A percentile compares a stretch with the other conserved stretches of the same genome.
phyloP scores from a whole-genome alignment of 2,888 invertebrate genomes.

The Habrosyne pyritoides region DNA sequence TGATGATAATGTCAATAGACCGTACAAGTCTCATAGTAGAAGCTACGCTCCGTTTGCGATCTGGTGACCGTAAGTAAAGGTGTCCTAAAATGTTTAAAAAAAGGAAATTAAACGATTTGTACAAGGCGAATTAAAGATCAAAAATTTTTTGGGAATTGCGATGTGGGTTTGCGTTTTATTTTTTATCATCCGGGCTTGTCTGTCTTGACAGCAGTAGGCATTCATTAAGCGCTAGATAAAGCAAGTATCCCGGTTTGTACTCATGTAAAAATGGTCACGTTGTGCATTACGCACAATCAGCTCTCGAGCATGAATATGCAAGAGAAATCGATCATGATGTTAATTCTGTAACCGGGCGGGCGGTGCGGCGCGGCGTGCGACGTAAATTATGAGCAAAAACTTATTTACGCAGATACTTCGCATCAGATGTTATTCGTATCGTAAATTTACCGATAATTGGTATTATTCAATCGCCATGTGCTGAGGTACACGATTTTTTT shows the following conservation, averaged over 20 bases:
- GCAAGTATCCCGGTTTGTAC: slow-evolving; percentile 8
- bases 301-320: slow-evolving; percentile 48
- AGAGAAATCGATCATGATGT: slow-evolving; percentile 55
- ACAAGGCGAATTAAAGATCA: too few relatives aligned
- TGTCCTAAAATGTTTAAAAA: too few relatives aligned
- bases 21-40: too few relatives aligned
- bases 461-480: background rate
- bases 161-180: too few relatives aligned
- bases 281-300: slow-evolving; percentile 29
- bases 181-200: background rate
- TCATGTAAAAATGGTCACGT: slow-evolving; percentile 32
- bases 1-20: too few relatives aligned
- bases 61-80: too few relatives aligned
- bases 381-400: slow-evolving; percentile 34
- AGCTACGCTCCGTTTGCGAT: too few relatives aligned
- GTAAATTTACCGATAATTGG: background rate
- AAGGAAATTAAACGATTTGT: too few relatives aligned
- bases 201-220: background rate
- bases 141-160: too few relatives aligned
- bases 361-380: slow-evolving; percentile 29
- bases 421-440: slow-evolving; percentile 1
- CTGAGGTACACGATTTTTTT: background rate
- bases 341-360: slow-evolving; percentile 47
- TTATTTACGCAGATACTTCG: background rate
- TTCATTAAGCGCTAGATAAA: background rate